Percentiles rank a stretch among this genome's conserved stretches.
Conservation (phyloP, 2,888 invertebrate species). For the Xanthorhoe spadicearia region DNA sequence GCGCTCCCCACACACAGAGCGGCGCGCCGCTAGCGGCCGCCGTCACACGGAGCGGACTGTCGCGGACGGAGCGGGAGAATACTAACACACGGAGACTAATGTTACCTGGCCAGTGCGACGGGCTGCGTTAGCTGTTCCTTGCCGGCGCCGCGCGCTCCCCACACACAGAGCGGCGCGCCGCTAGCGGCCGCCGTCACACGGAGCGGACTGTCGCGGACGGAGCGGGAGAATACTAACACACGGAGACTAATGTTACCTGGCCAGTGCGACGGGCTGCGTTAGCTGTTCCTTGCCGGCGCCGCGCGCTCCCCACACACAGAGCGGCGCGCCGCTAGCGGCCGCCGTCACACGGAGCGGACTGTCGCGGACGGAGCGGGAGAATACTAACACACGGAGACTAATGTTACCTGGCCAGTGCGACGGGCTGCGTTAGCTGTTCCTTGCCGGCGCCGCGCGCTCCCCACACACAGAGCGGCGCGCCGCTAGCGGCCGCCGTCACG, state of each 20-base stretch:
- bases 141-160: conserved; percentile 90
- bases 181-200: conserved; percentile 89
- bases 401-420: conserved; percentile 86
- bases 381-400: too few relatives aligned
- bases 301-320: conserved; percentile 88
- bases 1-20: conserved; percentile 88
- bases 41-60: conserved; percentile 90
- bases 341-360: conserved; percentile 89
- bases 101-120: conserved; percentile 87
- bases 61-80: conserved; percentile 86
- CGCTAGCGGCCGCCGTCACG: conserved; percentile 89
- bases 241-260: conserved; percentile 54
- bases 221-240: conserved; percentile 58
- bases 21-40: conserved; percentile 91
- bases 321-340: conserved; percentile 90
- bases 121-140: conserved; percentile 94
- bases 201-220: conserved; percentile 92
- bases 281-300: conserved; percentile 92
- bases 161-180: conserved; percentile 90
- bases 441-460: conserved; percentile 90
- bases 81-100: too few relatives aligned
- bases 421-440: conserved; percentile 93
- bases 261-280: conserved; percentile 93
- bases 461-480: conserved; percentile 90
- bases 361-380: conserved; percentile 93